Percentiles rank a stretch among this genome's conserved stretches.
phyloP scores from a whole-genome alignment of 2,888 invertebrate genomes.

The Acronicta leporina region DNA sequence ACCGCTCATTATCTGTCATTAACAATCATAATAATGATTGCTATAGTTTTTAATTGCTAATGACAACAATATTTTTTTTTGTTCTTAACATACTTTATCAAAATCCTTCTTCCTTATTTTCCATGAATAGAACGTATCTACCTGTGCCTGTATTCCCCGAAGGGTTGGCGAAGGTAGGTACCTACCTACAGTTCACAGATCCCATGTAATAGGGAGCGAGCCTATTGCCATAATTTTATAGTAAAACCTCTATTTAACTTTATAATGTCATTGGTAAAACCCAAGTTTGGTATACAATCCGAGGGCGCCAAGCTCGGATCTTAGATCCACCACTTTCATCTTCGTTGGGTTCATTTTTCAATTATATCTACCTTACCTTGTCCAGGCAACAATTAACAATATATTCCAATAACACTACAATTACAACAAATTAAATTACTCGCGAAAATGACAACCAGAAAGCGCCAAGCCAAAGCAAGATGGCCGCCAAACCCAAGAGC shows the following conservation, averaged over 20 bases:
- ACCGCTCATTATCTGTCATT: background rate
- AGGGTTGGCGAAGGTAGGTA: too few species aligned
- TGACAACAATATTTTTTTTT: too few species aligned
- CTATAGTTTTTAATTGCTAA: background rate
- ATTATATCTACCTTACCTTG: slow-evolving; percentile 43
- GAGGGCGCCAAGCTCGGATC: slow-evolving; percentile 95
- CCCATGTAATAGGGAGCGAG: too few species aligned
- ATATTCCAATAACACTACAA: slow-evolving; percentile 57
- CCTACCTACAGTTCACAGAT: too few species aligned
- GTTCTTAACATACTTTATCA: too few species aligned
- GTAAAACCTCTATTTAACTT: too few species aligned
- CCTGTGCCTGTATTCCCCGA: too few species aligned
- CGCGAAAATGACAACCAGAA: slow-evolving; percentile 65
- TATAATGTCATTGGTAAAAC: too few species aligned
- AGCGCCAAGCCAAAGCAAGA: slow-evolving; percentile 83
- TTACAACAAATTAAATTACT: slow-evolving; percentile 70
- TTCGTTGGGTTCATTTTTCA: slow-evolving; percentile 93
- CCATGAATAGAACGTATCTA: too few species aligned
- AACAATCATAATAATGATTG: slow-evolving; percentile 1
- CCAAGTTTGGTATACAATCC: slow-evolving; percentile 97
- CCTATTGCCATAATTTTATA: too few species aligned
- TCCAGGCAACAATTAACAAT: slow-evolving; percentile 48
- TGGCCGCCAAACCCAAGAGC: slow-evolving; percentile 66
- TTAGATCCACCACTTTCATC: slow-evolving; percentile 97
- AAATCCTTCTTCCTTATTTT: too few species aligned